These are phyloP conservation scores for Aleiodes leptofemur DNA, from an alignment of 2,888 invertebrate species.

Conservation along the genomic window DNA sequence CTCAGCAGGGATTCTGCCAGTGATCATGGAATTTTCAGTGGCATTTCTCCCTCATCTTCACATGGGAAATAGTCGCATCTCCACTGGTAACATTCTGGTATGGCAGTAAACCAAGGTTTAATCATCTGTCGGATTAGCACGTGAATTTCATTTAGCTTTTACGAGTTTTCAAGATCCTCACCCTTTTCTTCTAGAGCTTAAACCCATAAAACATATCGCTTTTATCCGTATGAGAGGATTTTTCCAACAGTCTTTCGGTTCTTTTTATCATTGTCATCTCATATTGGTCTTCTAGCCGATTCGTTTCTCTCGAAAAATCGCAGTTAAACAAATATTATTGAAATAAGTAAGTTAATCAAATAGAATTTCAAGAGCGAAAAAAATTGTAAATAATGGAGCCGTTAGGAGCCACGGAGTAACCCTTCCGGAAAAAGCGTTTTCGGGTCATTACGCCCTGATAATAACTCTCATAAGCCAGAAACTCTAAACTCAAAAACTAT, in stretches of 20 bases:
- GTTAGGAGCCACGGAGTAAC: slow-evolving; percentile 60
- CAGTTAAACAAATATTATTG: too few species aligned
- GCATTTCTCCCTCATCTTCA: slow-evolving; percentile 16
- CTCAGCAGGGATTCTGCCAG: slow-evolving; percentile 11
- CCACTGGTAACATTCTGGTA: slow-evolving; percentile 44
- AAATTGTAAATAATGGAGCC: slow-evolving; percentile 36
- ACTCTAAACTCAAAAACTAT: slow-evolving; percentile 75
- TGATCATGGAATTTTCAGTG: slow-evolving; percentile 42
- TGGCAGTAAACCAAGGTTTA: slow-evolving; percentile 67
- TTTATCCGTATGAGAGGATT: slow-evolving; percentile 34
- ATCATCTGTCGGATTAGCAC: slow-evolving; percentile 70
- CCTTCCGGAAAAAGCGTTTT: slow-evolving; percentile 75
- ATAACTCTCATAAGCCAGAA: slow-evolving; percentile 74
- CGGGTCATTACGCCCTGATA: slow-evolving; percentile 74
- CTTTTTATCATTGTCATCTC: not conserved
- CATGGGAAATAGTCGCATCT: slow-evolving; percentile 24
- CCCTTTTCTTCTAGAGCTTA: slow-evolving; percentile 47
- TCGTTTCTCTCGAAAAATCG: too few species aligned
- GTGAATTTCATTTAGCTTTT: slow-evolving; percentile 73
- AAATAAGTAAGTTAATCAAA: not conserved
- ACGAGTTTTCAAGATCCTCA: slow-evolving; percentile 71
- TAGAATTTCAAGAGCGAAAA: slow-evolving; percentile 1
- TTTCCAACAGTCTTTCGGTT: not conserved
- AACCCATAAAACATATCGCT: slow-evolving; percentile 62
- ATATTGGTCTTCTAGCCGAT: too few species aligned